phyloP scores from a whole-genome alignment of 2,888 invertebrate genomes.

The Sinhomidia bicolor region DNA sequence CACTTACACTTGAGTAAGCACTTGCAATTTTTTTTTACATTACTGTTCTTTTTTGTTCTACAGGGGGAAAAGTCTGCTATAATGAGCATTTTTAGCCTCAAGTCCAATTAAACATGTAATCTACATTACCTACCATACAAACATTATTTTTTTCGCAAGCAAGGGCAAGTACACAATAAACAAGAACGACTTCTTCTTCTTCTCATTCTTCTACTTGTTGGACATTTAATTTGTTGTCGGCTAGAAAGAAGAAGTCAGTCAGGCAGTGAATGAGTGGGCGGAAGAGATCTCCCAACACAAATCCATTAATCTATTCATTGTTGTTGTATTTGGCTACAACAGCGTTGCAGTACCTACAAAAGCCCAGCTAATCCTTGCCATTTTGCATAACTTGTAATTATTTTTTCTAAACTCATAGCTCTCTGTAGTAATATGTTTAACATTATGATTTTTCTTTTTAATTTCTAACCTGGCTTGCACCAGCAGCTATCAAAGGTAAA shows the following conservation, averaged over 20 bases:
- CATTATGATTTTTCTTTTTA: not conserved
- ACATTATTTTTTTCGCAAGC: too few relatives aligned
- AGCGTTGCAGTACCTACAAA: not conserved
- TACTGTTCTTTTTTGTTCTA: too few relatives aligned
- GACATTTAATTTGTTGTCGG: constrained; percentile 44
- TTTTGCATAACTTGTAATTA: constrained; percentile 24
- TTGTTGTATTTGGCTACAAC: not conserved
- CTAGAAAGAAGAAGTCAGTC: constrained; percentile 1
- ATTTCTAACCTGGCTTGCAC: not conserved
- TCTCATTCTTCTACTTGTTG: constrained; percentile 10
- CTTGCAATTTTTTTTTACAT: too few relatives aligned
- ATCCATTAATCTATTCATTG: constrained; percentile 30
- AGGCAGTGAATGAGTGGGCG: constrained; percentile 26
- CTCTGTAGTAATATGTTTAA: not conserved
- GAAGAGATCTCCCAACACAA: constrained; percentile 32
- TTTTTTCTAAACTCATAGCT: not conserved
- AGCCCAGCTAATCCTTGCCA: constrained; percentile 17
- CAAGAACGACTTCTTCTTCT: not conserved
- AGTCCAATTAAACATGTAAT: constrained; percentile 35
- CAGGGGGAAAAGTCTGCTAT: not conserved
- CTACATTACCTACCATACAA: too few relatives aligned
- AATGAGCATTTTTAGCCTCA: constrained; percentile 31
- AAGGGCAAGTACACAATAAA: constrained; percentile 36
- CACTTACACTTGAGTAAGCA: not conserved
- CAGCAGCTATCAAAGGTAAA: constrained; percentile 17